A percentile compares a stretch with the other conserved stretches of the same genome.
These are phyloP conservation scores for Crematogaster levior DNA, from an alignment of 2,888 invertebrate species.

Conservation along the genomic window DNA sequence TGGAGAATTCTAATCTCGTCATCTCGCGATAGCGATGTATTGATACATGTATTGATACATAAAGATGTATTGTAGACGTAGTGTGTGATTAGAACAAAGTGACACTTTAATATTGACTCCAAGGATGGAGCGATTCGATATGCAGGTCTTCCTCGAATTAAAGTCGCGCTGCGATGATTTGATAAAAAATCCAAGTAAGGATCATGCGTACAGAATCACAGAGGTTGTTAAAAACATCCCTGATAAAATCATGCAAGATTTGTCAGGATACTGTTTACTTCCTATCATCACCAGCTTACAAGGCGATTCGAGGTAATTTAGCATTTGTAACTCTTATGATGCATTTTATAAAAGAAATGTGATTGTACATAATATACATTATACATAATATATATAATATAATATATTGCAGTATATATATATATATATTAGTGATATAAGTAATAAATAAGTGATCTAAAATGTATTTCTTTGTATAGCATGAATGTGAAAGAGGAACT, in stretches of 20 bases:
- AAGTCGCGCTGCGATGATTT: constrained; percentile 87
- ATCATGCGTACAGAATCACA: constrained; percentile 83
- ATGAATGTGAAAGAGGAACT: constrained; percentile 86
- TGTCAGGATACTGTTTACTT: constrained; percentile 87
- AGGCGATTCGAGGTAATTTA: constrained; percentile 77
- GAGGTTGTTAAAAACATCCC: constrained; percentile 83
- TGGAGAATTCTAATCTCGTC: not conserved
- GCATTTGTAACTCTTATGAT: not conserved
- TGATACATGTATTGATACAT: too few relatives aligned
- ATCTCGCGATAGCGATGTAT: too few relatives aligned
- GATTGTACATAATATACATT: not conserved
- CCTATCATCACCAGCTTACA: constrained; percentile 85
- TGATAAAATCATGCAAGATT: constrained; percentile 85
- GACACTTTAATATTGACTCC: not conserved
- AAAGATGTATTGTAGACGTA: not conserved
- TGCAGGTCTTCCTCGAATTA: constrained; percentile 80
- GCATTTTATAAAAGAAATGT: constrained; percentile 22
- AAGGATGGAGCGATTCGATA: constrained; percentile 71
- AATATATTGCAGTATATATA: too few relatives aligned
- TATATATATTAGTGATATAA: not conserved
- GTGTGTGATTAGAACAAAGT: not conserved
- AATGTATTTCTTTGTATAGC: constrained; percentile 78
- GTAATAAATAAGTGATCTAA: not conserved
- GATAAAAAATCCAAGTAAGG: constrained; percentile 86
- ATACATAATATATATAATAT: too few relatives aligned